Evolutionary conservation across 2,888 invertebrate species (phyloP).

Genomic region (Eupithecia insigniata): DNA sequence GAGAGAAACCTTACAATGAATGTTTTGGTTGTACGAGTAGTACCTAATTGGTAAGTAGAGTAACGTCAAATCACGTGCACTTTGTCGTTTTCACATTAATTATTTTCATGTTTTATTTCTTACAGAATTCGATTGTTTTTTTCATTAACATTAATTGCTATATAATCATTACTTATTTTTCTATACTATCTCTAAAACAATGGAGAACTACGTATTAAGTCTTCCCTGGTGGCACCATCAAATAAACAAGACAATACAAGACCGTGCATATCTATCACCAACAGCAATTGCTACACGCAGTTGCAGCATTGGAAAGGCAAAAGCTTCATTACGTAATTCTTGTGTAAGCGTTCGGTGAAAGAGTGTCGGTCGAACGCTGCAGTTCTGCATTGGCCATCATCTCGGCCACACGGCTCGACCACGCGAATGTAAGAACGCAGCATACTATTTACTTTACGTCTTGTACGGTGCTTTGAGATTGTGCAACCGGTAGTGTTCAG

Average conservation of each 20-base stretch:
- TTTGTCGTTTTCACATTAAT: neutral
- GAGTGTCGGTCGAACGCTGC: slow-evolving; percentile 64
- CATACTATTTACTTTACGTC: slow-evolving; percentile 22
- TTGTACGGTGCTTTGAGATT: slow-evolving; percentile 37
- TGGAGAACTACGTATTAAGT: neutral
- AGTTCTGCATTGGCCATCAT: slow-evolving; percentile 69
- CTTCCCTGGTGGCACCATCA: neutral
- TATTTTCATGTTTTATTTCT: neutral
- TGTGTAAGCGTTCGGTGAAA: slow-evolving; percentile 77
- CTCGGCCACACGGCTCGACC: slow-evolving; percentile 57
- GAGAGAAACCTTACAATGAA: slow-evolving; percentile 28
- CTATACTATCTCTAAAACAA: neutral
- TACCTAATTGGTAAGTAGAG: neutral
- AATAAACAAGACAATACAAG: slow-evolving; percentile 22
- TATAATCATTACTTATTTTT: neutral
- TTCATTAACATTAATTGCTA: neutral
- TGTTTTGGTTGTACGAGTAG: neutral
- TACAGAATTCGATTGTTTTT: neutral
- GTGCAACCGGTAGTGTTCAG: slow-evolving; percentile 48
- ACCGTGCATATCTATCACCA: slow-evolving; percentile 47
- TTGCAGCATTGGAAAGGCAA: slow-evolving; percentile 76
- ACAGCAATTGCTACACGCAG: slow-evolving; percentile 63
- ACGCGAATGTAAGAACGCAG: slow-evolving; percentile 33
- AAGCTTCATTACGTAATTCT: slow-evolving; percentile 72
- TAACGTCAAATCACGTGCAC: neutral